Evolutionary conservation across 2,113 vertebrate genomes (phyloP), one percentile per base, ranked within the genome.

Genomic region (Malurus melanocephalus): DNA sequence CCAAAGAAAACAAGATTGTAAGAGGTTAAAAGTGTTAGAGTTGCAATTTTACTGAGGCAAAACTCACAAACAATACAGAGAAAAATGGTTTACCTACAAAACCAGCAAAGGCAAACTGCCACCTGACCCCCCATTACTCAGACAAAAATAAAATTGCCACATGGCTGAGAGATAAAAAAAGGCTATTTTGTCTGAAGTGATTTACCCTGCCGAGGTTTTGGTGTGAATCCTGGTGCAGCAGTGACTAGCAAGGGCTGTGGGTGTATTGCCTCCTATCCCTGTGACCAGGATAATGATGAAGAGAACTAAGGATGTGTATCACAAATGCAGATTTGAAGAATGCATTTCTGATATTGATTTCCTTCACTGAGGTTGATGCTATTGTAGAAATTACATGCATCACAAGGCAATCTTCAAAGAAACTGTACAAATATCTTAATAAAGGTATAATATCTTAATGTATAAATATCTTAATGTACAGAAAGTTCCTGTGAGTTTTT

Each of bases 151-250:
- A 32, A 38, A 27, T 28, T 18, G 28, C 49, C 7, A 2, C 5
- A 2, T 32, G 48, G 11, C 49, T 2, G 7, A 40, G 67, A 45
- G 40, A 13, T 9, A 6, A 18, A 18, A 27, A 40, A 11, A n/a
- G 11, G 6, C 14, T 11, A 0, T 53, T 46, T 28, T 0, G 0
- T 27, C 40, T 17, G 57, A 9, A 18, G 22, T 48, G 22, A 14
- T 62, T 32, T 27, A 14, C 65, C 15, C 32, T 21, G 26, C 38
- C 3, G 0, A 8, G 38, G 26, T 13, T 11, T 26, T 13, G 38
- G 20, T 32, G 32, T 8, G 12, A 19, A 30, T 16, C 10, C 4
- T 32, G 5, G 30, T 0, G 77, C 33, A 80, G 28, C 18, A 6
- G 30, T 7, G 10, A 53, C 24, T 30, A 27, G n/a, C 1, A 1